Evolutionary conservation across 2,113 vertebrate genomes (phyloP), one percentile per base, ranked within the genome.

Genomic region (Urocitellus parryii): DNA sequence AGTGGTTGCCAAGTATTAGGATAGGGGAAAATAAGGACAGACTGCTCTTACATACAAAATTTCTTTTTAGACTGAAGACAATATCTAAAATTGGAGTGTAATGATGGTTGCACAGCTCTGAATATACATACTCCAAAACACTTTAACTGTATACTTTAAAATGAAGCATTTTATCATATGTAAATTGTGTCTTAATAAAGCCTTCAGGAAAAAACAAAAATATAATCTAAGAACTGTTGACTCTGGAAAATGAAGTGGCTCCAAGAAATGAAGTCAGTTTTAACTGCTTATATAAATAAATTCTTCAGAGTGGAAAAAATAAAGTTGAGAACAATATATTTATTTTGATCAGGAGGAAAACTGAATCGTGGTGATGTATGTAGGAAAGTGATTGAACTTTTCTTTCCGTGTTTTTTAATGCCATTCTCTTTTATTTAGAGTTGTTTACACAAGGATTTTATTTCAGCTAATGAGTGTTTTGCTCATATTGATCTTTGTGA

Each of bases 401-500:
- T 94, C 3, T 87, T 77, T 14, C 16, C 91, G 83, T 58, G 72
- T 79, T 90, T 83, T 65, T 61, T 97, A 12, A 86, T 82, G 79
- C 2, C 25, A 18, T 94, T 88, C 51, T 95, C n/a, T 90, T 93
- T 92, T 94, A 86, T 92, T 97, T 97, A 97, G 96, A 91, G 34
- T 53, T 87, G 8, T 79, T 98, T 95, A 95, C 90, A 63, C 76
- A 90, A 95, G 94, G 91, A 20, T 96, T 18, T 82, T 95, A 76
- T 5, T 3, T 32, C 34, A 39, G 2, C 65, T 97, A 93, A 88
- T 70, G 72, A 97, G 91, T 90, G 18, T 90, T 94, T 92, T 96
- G 8, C 32, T 96, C 77, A 96, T 78, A 94, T 42, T 89, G 82
- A 96, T 84, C 91, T 98, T 97, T 96, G 81, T 65, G 67, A 96